Evolutionary conservation across 2,888 invertebrate species (phyloP), one percentile per base, ranked within the genome.

Genomic region (Eugnorisma glareosa): DNA sequence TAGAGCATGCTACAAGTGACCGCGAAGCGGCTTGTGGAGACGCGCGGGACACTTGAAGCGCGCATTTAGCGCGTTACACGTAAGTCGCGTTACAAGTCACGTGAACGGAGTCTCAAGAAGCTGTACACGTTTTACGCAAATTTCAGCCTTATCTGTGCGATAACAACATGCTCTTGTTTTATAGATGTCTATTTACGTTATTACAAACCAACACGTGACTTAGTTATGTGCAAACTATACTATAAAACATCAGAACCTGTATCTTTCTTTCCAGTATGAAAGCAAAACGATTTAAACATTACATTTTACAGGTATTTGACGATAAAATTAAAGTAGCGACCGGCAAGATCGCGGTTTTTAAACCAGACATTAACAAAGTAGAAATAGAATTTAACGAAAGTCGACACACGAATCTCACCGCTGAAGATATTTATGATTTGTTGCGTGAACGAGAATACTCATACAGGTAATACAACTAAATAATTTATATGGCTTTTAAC

Each of bases 271-370:
- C 7, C 15, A 28, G 3, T 18, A 7, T n/a, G 7, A 69, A 28
- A 48, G 15, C 10, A 40, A 73, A 1, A 31, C 15, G 13, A 24
- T 37, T 4, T 28, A 37, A n/a, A 0, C 35, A 48, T 79, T 51
- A 3, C 15, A 21, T 70, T 54, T 18, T 15, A 18, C 72, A 94
- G 94, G 89, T 94, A 4, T 78, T 86, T 64, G 86, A 91, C 63
- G 91, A 88, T 7, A 72, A 81, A 28, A 90, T 90, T 1, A 90
- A 85, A 85, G 86, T 94, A 37, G 91, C 89, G 13, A 89, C 89
- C 7, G 94, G 94, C 10, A 88, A 75, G 15, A 87, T 92, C 8
- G 37, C 63, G 6, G 54, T n/a, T 40, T 67, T 21, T 1, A 75
- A 68, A 8, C 45, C 11, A 15, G 54, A 70, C 18, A 10, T 57